Conservation (phyloP, 2,888 invertebrate species). For the Archips xylosteana region DNA sequence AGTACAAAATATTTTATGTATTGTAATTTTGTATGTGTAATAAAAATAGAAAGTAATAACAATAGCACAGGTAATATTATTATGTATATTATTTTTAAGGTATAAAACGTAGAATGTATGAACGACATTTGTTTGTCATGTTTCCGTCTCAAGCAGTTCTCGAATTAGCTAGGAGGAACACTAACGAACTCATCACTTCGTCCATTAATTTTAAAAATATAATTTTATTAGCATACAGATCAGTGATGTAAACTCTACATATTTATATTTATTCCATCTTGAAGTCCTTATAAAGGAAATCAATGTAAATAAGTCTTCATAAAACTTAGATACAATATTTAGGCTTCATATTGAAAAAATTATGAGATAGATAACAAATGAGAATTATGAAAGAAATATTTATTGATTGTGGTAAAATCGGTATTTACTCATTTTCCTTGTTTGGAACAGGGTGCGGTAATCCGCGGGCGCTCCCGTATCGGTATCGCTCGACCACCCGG, state of each 20-base stretch:
- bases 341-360: constrained; percentile 73
- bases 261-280: constrained; percentile 67
- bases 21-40: constrained; percentile 83
- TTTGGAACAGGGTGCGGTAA: constrained; percentile 55
- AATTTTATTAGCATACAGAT: constrained; percentile 81
- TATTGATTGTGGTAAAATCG: constrained; percentile 64
- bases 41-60: constrained; percentile 74
- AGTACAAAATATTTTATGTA: constrained; percentile 86
- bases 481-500: constrained; percentile 8
- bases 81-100: constrained; percentile 81
- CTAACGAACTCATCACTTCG: constrained; percentile 85
- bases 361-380: constrained; percentile 71
- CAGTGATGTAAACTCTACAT: constrained; percentile 73
- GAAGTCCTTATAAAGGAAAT: constrained; percentile 78
- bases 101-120: constrained; percentile 72
- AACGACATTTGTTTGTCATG: constrained; percentile 76
- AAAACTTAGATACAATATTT: constrained; percentile 73
- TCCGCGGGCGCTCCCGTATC: constrained; percentile 20
- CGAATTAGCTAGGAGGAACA: constrained; percentile 81
- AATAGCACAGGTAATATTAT: constrained; percentile 77
- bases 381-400: constrained; percentile 75
- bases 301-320: constrained; percentile 78
- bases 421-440: constrained; percentile 64
- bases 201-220: constrained; percentile 84
- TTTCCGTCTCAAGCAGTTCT: constrained; percentile 84